A percentile compares a stretch with the other conserved stretches of the same genome.
phyloP scores from a whole-genome alignment of 2,888 invertebrate species.

The Luffia ferchaultella region DNA sequence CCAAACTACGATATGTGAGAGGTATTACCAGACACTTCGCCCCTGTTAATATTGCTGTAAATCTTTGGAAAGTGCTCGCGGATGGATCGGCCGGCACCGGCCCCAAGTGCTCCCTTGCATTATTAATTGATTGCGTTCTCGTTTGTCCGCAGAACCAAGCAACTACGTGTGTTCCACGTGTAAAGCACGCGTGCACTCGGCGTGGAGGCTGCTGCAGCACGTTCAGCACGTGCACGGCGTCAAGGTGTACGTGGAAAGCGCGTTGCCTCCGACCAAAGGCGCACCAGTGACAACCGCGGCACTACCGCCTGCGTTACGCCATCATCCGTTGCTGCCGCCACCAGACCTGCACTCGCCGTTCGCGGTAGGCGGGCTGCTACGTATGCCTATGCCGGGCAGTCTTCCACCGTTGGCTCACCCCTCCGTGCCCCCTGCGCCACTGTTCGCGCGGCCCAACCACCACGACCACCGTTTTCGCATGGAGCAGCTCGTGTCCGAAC shows the following conservation, averaged over 20 bases:
- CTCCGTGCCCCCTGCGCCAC: conserved; percentile 75
- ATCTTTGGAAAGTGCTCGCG: conserved; percentile 35
- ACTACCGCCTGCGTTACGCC: conserved; percentile 70
- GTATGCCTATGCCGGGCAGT: conserved; percentile 76
- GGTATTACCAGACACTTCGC: conserved; percentile 67
- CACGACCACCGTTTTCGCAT: conserved; percentile 83
- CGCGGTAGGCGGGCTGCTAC: conserved; percentile 73
- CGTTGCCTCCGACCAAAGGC: conserved; percentile 54
- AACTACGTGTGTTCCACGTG: conserved; percentile 95
- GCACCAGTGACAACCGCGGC: conserved; percentile 66
- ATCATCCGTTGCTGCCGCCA: conserved; percentile 73
- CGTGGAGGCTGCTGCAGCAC: conserved; percentile 95
- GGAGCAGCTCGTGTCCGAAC: conserved; percentile 85
- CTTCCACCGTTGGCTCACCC: conserved; percentile 71
- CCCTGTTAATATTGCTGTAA: conserved; percentile 62
- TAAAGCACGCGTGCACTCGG: conserved; percentile 90
- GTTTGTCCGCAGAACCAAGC: conserved; percentile 82
- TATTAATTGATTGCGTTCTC: conserved; percentile 22
- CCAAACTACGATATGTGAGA: conserved; percentile 64
- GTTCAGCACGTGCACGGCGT: conserved; percentile 94
- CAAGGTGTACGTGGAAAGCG: conserved; percentile 85
- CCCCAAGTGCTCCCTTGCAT: conserved; percentile 2
- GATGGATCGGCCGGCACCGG: conserved; percentile 1
- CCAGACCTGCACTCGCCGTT: conserved; percentile 80
- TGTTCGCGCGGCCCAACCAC: conserved; percentile 79